A percentile compares a stretch with the other conserved stretches of the same genome.
These are phyloP conservation scores for Zaprionus inermis DNA, from an alignment of 1,140 invertebrate species.

Conservation along the genomic window DNA sequence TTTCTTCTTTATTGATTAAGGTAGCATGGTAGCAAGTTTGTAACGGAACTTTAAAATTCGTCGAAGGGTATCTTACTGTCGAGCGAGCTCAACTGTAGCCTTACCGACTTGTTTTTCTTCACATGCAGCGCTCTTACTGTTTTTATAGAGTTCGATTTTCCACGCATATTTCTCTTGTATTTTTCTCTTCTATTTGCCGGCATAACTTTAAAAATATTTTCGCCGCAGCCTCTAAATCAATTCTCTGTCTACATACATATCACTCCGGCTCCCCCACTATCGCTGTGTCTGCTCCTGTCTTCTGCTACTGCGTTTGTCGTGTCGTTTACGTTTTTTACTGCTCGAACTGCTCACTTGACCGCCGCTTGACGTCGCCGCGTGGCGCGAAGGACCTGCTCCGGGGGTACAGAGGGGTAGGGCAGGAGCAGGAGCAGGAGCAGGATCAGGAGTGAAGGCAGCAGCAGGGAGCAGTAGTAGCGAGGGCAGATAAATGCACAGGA, in stretches of 20 bases:
- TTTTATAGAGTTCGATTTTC: too few species aligned
- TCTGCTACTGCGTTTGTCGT: neutral
- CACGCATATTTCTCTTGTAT: too few species aligned
- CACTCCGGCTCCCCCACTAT: neutral
- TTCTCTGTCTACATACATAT: neutral
- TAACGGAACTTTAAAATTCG: too few species aligned
- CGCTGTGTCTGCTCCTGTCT: neutral
- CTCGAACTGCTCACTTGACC: slow-evolving; percentile 52
- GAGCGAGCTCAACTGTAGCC: too few species aligned
- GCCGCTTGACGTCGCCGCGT: slow-evolving; percentile 27
- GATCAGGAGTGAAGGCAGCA: too few species aligned
- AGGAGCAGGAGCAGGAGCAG: neutral
- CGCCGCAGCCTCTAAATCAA: neutral
- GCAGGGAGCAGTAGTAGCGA: neutral
- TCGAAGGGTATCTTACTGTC: too few species aligned
- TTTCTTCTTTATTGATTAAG: too few species aligned
- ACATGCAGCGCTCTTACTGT: too few species aligned
- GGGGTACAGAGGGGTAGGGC: too few species aligned
- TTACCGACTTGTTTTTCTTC: too few species aligned
- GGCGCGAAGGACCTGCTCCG: neutral
- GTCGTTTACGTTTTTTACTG: slow-evolving; percentile 10
- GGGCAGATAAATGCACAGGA: slow-evolving; percentile 26
- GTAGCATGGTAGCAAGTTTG: too few species aligned
- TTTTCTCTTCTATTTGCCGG: neutral
- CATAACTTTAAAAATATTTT: neutral